These are phyloP conservation scores for Tinamus major DNA, from an alignment of 2,797 vertebrate species.

Conservation along the genomic window DNA sequence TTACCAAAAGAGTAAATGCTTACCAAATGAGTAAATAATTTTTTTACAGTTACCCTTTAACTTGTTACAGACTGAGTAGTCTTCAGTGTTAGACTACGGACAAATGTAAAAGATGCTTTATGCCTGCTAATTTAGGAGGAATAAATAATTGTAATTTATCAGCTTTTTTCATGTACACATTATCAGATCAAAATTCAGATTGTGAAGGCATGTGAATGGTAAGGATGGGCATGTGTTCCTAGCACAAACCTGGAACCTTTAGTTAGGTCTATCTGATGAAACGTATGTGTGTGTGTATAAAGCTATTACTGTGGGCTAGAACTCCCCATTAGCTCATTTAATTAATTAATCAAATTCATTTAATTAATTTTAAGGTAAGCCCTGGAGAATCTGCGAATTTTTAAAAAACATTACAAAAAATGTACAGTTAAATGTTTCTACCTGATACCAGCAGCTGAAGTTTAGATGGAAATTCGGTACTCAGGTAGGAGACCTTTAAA, in stretches of 20 bases:
- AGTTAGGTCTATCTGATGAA: not conserved
- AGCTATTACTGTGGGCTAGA: not conserved
- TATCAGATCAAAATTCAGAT: not conserved
- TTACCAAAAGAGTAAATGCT: not conserved
- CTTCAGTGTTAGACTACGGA: not conserved
- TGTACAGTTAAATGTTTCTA: not conserved
- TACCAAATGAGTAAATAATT: not conserved
- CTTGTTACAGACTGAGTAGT: not conserved
- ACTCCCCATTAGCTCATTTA: not conserved
- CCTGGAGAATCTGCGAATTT: not conserved
- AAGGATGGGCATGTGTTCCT: not conserved
- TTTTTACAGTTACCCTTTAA: not conserved
- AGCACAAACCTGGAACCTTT: not conserved
- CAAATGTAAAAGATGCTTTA: not conserved
- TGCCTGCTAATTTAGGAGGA: not conserved
- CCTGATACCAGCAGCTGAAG: not conserved
- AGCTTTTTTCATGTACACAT: not conserved
- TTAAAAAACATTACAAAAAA: conserved; percentile 1
- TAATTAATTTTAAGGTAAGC: not conserved
- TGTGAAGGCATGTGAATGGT: not conserved
- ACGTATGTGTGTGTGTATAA: not conserved
- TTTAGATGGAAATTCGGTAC: not conserved
- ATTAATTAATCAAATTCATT: not conserved
- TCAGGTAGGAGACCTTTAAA: rapidly evolving
- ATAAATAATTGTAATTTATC: not conserved